Evolutionary conservation across 2,113 vertebrate genomes (phyloP), one percentile per base, ranked within the genome.

Genomic region (Fulica atra): DNA sequence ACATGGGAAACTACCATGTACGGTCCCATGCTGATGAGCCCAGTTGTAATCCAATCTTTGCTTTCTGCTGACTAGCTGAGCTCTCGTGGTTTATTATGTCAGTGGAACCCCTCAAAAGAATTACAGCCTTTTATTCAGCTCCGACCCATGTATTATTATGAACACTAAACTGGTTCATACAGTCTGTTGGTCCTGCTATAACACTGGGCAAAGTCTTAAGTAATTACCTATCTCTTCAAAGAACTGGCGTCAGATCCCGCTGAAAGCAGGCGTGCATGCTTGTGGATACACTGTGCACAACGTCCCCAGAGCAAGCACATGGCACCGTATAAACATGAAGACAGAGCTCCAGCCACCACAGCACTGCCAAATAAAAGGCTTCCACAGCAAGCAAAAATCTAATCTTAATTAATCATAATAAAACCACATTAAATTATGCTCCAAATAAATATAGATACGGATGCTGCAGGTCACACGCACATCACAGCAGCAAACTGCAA

Each of bases 101-200:
- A 98, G 93, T 92, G 97, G 97, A 98, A 98, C 97, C 96, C 96
- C 93, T 98, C 97, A 95, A 91, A 97, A 97, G 97, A 98, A 98
- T 98, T 97, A 98, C 97, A 98, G 97, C 98, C 97, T 98, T 96
- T 97, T 97, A 96, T 88, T 97, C 95, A 95, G 93, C 93, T 95
- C 93, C 9, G 95, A 98, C 97, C 97, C 97, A 96, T 46, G 95
- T 96, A 97, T 98, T 95, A 97, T 96, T 97, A 94, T 89, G 97
- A 96, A 96, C 77, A 93, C 95, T 96, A 92, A 98, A 81, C 95
- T 88, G 94, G 77, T 93, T 96, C 89, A 88, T 96, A 95, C 21
- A 89, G 92, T 35, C 93, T 81, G 91, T 96, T 95, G 92, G 87
- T 95, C 96, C 94, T 80, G 91, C 95, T 95, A 90, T 74, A 93